Conservation (phyloP, 37 sponge, comb jelly and placozoan genomes). For the Aplysina aerophoba region DNA sequence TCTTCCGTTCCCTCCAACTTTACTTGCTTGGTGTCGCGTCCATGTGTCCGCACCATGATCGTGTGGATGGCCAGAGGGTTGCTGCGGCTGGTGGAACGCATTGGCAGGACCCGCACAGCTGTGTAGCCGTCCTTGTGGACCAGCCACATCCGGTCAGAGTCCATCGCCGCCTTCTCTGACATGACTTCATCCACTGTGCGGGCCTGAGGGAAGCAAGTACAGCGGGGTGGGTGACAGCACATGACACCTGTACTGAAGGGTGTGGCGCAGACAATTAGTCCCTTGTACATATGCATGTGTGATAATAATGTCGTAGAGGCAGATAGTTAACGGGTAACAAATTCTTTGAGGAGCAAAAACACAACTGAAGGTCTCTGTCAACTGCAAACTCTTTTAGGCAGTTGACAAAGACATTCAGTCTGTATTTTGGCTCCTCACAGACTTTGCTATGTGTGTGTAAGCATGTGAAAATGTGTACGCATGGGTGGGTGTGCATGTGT, state of each 20-base stretch:
- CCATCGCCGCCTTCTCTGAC: slow-evolving; percentile 48
- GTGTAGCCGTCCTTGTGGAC: slow-evolving; percentile 86
- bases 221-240: neutral
- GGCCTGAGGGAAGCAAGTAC: slow-evolving; percentile 43
- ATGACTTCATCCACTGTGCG: slow-evolving; percentile 65
- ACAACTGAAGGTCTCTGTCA: no score
- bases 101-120: slow-evolving; percentile 37
- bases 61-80: slow-evolving; percentile 16
- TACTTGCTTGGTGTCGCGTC: slow-evolving; percentile 53
- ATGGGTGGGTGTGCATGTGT: slow-evolving; percentile 8
- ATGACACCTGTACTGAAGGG: neutral
- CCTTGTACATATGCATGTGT: slow-evolving; percentile 1
- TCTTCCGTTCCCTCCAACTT: slow-evolving; percentile 65
- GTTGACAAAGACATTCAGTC: no score
- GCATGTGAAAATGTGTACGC: no score
- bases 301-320: no score
- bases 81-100: slow-evolving; percentile 39
- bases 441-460: no score
- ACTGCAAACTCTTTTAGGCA: no score
- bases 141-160: slow-evolving; percentile 80
- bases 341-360: no score
- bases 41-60: slow-evolving; percentile 46
- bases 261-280: neutral
- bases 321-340: no score
- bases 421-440: no score